Percentiles rank a stretch among this genome's conserved stretches.
Evolutionary conservation across 2,797 vertebrate species (phyloP).

Genomic region (Oryzias dopingdopingensis): DNA sequence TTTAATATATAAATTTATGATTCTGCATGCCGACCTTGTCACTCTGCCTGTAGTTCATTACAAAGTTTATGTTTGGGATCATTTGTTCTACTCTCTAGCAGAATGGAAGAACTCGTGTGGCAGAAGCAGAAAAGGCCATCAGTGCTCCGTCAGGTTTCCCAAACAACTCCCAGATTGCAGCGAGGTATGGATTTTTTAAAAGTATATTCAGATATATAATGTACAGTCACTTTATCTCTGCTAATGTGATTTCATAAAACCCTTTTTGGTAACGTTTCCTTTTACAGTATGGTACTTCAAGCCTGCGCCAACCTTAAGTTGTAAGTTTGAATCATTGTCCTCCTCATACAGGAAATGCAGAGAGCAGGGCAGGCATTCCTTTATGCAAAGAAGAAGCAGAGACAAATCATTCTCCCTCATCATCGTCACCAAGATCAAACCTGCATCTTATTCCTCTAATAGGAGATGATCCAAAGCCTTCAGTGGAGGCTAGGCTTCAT

Average conservation of each 20-base stretch:
- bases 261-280: too few relatives aligned
- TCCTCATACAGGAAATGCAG: slow-evolving; percentile 14
- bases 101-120: slow-evolving; percentile 7
- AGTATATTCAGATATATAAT: not conserved
- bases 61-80: too few relatives aligned
- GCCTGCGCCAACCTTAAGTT: too few relatives aligned
- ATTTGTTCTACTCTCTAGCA: not conserved
- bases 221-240: too few relatives aligned
- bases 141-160: slow-evolving; percentile 46
- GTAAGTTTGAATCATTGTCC: not conserved
- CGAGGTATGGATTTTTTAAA: slow-evolving; percentile 14
- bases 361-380: slow-evolving; percentile 5
- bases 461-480: slow-evolving; percentile 21
- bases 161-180: slow-evolving; percentile 22
- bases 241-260: too few relatives aligned
- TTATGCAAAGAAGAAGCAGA: slow-evolving; percentile 54
- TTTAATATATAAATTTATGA: too few relatives aligned
- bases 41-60: too few relatives aligned
- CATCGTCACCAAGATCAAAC: slow-evolving; percentile 27
- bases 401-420: not conserved
- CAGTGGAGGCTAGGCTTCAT: slow-evolving; percentile 26
- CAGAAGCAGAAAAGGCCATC: slow-evolving; percentile 60
- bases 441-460: slow-evolving; percentile 23
- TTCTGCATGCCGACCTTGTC: too few relatives aligned
- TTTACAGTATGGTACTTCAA: too few relatives aligned